These are phyloP conservation scores for Nycticorax nycticorax DNA, from an alignment of 2,113 vertebrate genomes.

Conservation along the genomic window DNA sequence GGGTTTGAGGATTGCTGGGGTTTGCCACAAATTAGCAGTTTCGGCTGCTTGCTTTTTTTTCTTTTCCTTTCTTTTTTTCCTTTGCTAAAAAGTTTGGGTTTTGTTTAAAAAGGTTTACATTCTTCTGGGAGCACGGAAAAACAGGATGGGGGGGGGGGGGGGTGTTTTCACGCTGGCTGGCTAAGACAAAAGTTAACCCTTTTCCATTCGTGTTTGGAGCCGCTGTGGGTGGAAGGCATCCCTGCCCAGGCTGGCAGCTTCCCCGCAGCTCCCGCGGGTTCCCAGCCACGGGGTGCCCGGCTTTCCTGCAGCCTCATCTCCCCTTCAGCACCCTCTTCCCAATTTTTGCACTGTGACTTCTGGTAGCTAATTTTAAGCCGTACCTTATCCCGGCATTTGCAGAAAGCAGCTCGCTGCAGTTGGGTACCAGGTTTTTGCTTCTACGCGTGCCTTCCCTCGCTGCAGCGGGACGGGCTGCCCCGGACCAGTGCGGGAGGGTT, in stretches of 20 bases:
- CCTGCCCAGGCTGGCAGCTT: background rate
- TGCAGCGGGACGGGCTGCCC: background rate
- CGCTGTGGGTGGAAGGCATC: background rate
- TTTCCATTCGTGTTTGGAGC: background rate
- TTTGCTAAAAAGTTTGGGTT: background rate
- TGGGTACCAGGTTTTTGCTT: background rate
- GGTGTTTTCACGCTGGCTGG: background rate
- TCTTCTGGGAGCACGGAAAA: background rate
- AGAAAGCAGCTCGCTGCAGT: background rate
- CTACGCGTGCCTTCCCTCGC: background rate
- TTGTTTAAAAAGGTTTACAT: slow-evolving; percentile 43
- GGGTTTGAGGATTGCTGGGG: background rate
- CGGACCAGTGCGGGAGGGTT: background rate
- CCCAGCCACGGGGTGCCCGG: rapidly evolving
- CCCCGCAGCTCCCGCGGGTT: rapidly evolving
- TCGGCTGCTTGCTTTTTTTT: background rate
- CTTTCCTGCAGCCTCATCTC: background rate
- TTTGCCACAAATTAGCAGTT: background rate
- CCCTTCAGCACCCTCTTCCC: background rate
- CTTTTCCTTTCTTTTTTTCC: background rate
- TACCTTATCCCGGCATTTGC: background rate
- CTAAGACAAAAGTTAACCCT: slow-evolving; percentile 3
- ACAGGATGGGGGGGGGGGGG: background rate
- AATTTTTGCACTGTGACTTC: background rate
- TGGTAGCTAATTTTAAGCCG: background rate